A percentile compares a stretch with the other conserved stretches of the same genome.
These are phyloP conservation scores for Sesia bembeciformis DNA, from an alignment of 2,888 invertebrate genomes.

Conservation along the genomic window DNA sequence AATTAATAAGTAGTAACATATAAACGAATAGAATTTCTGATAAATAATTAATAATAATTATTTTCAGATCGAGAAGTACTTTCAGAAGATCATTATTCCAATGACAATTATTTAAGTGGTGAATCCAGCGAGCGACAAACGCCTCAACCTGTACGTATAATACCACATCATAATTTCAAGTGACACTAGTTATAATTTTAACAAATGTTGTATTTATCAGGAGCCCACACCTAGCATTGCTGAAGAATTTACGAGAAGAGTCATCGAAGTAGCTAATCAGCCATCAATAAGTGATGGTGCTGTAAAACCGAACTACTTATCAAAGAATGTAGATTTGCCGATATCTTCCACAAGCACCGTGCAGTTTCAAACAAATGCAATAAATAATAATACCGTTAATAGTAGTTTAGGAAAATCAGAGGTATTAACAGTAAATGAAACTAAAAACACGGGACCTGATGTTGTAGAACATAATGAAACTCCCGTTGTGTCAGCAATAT, in stretches of 20 bases:
- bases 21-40: neutral
- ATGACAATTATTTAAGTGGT: conserved; percentile 51
- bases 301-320: conserved; percentile 33
- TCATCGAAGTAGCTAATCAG: conserved; percentile 57
- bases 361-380: conserved; percentile 54
- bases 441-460: conserved; percentile 48
- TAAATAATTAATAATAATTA: neutral
- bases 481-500: conserved; percentile 81
- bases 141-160: conserved; percentile 59
- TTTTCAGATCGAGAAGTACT: conserved; percentile 69
- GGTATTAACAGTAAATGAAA: conserved; percentile 56
- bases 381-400: conserved; percentile 47
- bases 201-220: conserved; percentile 15
- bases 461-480: conserved; percentile 59
- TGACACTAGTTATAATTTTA: neutral
- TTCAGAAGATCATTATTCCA: conserved; percentile 53
- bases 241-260: conserved; percentile 66
- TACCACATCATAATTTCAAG: neutral
- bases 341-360: conserved; percentile 33
- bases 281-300: conserved; percentile 38
- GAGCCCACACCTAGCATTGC: conserved; percentile 51
- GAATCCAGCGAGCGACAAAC: conserved; percentile 70
- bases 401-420: conserved; percentile 65
- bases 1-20: neutral
- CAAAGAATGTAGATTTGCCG: conserved; percentile 41